Percentiles rank a stretch among this genome's conserved stretches.
These are phyloP conservation scores for Oscheius myriophilus DNA, from an alignment of 2,888 invertebrate species.

Conservation along the genomic window DNA sequence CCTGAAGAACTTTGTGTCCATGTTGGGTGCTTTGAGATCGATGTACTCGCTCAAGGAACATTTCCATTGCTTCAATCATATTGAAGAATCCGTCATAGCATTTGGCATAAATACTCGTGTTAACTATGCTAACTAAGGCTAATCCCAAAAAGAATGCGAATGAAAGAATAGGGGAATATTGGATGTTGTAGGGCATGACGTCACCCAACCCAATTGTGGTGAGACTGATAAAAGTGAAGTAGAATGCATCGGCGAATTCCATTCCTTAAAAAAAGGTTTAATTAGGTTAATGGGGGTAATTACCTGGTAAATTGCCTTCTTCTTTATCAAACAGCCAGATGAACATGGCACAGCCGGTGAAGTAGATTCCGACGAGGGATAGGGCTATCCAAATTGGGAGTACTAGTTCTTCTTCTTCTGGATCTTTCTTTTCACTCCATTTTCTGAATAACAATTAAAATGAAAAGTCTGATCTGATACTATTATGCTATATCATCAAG, in stretches of 20 bases:
- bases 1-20: conserved; percentile 8
- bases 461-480: too few species aligned
- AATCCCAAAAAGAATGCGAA: conserved; percentile 53
- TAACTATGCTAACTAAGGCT: conserved; percentile 56
- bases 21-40: conserved; percentile 20
- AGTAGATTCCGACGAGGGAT: conserved; percentile 39
- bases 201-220: conserved; percentile 43
- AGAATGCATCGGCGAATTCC: conserved; percentile 24
- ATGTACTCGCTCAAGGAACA: conserved; percentile 40
- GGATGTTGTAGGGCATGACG: conserved; percentile 42
- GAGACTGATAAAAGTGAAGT: conserved; percentile 37
- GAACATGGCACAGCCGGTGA: conserved; percentile 42
- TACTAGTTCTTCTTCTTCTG: conserved; percentile 33
- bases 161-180: conserved; percentile 55
- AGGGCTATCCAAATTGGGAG: conserved; percentile 47
- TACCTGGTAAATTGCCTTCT: conserved; percentile 49
- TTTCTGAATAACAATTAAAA: conserved; percentile 31
- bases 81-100: conserved; percentile 51
- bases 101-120: conserved; percentile 53
- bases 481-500: too few species aligned
- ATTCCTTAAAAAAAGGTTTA: conserved; percentile 9
- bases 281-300: background rate
- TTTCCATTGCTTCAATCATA: conserved; percentile 40
- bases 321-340: conserved; percentile 49
- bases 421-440: conserved; percentile 31